Evolutionary conservation across 2,888 invertebrate species (phyloP), one percentile per base, ranked within the genome.

Genomic region (Morpho achilles): DNA sequence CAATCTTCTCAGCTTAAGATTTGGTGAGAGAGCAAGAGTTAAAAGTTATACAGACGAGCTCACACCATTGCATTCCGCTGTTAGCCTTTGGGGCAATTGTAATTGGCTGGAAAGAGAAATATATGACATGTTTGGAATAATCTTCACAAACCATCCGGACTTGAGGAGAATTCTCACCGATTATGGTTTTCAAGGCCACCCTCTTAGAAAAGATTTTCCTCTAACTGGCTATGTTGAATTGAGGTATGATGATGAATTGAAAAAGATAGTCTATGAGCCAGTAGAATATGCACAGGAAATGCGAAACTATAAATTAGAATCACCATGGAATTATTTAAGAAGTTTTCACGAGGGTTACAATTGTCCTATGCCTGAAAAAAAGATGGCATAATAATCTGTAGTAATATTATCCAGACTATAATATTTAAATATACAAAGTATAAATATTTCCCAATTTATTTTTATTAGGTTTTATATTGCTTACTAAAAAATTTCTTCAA

Each of bases 21-120:
- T 73, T 58, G 66, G 71, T 3, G 76, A 79, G 59, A 69, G 80
- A 32, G 74, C 67, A 0, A 68, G 77, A 58, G 74, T 89, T 0
- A 87, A 86, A 62, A 85, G 88, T 0, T 89, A 89, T 57, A 88
- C 88, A 0, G 88, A 89, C 41, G 89, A 89, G 65, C 65, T 89
- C 10, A 84, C 88, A 0, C 87, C 89, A 2, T 63, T 88, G 0
- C 80, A 74, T 49, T 89, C 89, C 0, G 80, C 79, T 0, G 77
- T 58, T 43, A 68, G 69, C 1, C 44, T 87, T 23, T 89, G 85
- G 84, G 59, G 66, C 2, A 65, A 70, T 4, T 78, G 77, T 32
- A 71, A 76, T 39, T 77, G 75, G 73, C 78, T 72, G 9, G 89
- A 89, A 65, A 76, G 89, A 60, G 89, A 89, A 73, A 76, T 84